phyloP scores from a whole-genome alignment of 2,113 vertebrate species.

The Crotalus horridus region DNA sequence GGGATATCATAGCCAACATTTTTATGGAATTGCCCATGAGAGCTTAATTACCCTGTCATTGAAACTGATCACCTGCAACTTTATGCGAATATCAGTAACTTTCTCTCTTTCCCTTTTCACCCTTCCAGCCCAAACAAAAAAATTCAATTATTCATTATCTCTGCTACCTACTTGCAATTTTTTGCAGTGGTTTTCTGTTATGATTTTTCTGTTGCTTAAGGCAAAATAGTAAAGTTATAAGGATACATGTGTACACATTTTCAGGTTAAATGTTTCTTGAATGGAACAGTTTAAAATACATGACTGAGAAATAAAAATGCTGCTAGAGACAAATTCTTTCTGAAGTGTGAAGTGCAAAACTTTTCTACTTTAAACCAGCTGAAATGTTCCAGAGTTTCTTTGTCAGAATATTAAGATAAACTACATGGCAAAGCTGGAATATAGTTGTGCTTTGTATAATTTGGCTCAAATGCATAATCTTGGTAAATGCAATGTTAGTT shows the following conservation, averaged over 20 bases:
- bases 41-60: neutral
- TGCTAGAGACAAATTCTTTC: constrained; percentile 4
- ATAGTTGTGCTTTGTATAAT: neutral
- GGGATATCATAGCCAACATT: neutral
- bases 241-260: neutral
- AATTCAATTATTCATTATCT: neutral
- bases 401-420: neutral
- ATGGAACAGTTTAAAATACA: constrained; percentile 9
- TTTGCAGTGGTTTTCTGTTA: neutral
- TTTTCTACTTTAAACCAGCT: neutral
- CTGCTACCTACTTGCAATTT: neutral
- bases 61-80: neutral
- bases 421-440: neutral
- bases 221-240: neutral
- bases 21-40: neutral
- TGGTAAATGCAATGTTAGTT: neutral
- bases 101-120: neutral
- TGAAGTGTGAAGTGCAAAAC: neutral
- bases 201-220: neutral
- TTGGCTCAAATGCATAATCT: neutral
- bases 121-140: neutral
- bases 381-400: neutral
- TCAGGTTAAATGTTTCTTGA: neutral
- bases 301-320: constrained; percentile 11
- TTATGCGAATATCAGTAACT: neutral